These are phyloP conservation scores for Phalanger gymnotis DNA, from an alignment of 2,797 vertebrate genomes.

Conservation along the genomic window DNA sequence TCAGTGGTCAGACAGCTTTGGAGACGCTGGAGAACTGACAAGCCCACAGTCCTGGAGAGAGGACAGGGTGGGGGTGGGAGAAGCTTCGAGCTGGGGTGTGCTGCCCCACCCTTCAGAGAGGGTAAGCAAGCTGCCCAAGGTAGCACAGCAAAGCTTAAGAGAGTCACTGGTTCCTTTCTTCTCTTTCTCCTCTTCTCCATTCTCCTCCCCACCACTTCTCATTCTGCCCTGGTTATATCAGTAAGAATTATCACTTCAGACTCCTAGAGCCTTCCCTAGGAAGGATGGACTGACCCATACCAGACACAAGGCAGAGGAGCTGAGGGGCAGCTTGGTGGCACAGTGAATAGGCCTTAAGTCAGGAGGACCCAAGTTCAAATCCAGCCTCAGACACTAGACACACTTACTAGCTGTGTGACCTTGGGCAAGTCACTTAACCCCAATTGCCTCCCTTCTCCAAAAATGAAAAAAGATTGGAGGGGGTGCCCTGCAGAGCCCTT, in stretches of 20 bases:
- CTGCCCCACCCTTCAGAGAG: not conserved
- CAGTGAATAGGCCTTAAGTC: too few relatives aligned
- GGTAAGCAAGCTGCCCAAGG: not conserved
- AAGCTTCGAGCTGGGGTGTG: not conserved
- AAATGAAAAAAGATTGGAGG: too few relatives aligned
- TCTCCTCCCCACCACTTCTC: not conserved
- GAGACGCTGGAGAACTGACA: not conserved
- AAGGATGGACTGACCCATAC: not conserved
- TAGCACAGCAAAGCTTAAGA: not conserved
- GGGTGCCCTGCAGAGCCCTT: not conserved
- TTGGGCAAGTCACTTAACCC: too few relatives aligned
- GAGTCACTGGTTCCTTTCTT: not conserved
- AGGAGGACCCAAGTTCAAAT: too few relatives aligned
- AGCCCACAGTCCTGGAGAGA: not conserved
- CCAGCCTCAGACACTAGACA: too few relatives aligned
- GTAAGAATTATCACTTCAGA: not conserved
- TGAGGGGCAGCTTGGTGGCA: too few relatives aligned
- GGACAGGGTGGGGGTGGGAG: not conserved
- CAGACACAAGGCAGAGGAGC: not conserved
- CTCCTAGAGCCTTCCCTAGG: not conserved
- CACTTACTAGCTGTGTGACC: too few relatives aligned
- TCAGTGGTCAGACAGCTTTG: not conserved
- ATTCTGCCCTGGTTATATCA: not conserved
- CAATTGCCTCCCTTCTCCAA: too few relatives aligned
- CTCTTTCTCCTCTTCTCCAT: not conserved